phyloP scores from a whole-genome alignment of 2,113 vertebrate species.

The Pao palembangensis region DNA sequence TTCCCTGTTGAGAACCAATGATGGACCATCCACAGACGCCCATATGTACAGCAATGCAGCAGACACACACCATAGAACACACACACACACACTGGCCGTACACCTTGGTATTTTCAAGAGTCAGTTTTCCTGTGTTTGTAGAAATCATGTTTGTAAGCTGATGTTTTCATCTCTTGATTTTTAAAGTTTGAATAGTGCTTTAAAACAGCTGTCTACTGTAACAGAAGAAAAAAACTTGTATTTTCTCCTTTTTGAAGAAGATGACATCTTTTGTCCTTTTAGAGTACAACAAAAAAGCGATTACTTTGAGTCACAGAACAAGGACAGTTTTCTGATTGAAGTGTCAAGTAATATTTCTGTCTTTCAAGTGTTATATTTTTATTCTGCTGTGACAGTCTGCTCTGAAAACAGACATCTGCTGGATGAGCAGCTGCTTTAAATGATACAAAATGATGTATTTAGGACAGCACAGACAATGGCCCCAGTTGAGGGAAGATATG shows the following conservation, averaged over 20 bases:
- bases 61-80: background rate
- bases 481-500: too few relatives aligned
- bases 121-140: slow-evolving; percentile 1
- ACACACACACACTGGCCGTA: background rate
- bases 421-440: background rate
- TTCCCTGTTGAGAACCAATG: slow-evolving; percentile 43
- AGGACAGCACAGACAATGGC: too few relatives aligned
- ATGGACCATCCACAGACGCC: slow-evolving; percentile 20
- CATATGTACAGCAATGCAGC: slow-evolving; percentile 3
- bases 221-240: slow-evolving; percentile 9
- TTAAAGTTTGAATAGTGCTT: slow-evolving; percentile 19
- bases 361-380: background rate
- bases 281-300: background rate
- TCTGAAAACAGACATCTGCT: background rate
- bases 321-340: background rate
- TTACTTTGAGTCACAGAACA: background rate
- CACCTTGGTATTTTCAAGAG: slow-evolving; percentile 16
- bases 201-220: slow-evolving; percentile 18
- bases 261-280: background rate
- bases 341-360: background rate
- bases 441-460: background rate
- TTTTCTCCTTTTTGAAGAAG: background rate
- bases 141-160: slow-evolving; percentile 1
- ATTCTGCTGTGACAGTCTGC: background rate
- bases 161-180: slow-evolving; percentile 14